Percentiles rank a stretch among this genome's conserved stretches.
These are phyloP conservation scores for Argya squamiceps DNA, from an alignment of 2,797 vertebrate species.

Conservation along the genomic window DNA sequence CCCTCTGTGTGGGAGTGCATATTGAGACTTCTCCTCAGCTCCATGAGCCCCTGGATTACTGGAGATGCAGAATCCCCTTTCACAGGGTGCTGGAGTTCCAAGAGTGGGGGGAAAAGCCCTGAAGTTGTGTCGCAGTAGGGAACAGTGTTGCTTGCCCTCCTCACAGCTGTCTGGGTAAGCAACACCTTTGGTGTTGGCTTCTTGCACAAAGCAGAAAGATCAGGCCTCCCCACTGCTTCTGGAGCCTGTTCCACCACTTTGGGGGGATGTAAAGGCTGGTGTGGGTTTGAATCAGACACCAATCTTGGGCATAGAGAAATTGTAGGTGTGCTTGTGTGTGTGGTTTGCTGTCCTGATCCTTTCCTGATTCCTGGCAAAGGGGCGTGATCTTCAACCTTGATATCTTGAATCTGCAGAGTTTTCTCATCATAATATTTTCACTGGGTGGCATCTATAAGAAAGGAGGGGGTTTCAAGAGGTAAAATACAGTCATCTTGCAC, in stretches of 20 bases:
- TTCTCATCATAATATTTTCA: background rate
- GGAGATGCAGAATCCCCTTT: background rate
- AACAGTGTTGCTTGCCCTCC: accelerated
- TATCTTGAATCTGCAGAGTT: background rate
- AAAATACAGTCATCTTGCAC: background rate
- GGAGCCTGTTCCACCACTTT: background rate
- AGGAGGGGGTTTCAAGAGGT: background rate
- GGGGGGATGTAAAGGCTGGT: background rate
- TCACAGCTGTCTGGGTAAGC: background rate
- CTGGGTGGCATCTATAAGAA: background rate
- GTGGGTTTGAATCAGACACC: background rate
- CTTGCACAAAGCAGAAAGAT: background rate
- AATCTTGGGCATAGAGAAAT: background rate
- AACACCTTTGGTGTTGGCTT: background rate
- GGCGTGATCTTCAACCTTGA: background rate
- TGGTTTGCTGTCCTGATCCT: background rate
- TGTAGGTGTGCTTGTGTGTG: background rate
- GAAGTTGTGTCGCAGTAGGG: background rate
- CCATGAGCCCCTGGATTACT: accelerated
- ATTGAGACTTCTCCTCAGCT: background rate
- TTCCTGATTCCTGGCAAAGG: background rate
- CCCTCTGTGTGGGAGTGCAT: background rate
- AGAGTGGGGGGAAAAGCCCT: background rate
- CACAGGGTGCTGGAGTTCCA: background rate
- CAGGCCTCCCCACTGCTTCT: background rate